Percentiles rank a stretch among this genome's conserved stretches.
Conservation (phyloP, 2,797 vertebrate genomes). For the Psittacula derbiana region DNA sequence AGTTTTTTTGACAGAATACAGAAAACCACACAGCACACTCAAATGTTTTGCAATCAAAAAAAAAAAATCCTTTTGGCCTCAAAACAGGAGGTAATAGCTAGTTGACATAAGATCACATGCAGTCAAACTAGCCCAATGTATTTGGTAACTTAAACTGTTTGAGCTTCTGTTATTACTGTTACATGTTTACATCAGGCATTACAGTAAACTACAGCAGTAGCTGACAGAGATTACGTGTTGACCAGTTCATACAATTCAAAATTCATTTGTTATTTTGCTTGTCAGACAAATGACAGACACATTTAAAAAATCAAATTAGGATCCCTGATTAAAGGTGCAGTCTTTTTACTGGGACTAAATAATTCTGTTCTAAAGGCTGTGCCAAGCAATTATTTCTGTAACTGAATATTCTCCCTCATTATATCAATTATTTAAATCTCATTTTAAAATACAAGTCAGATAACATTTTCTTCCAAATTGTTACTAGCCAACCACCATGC, state of each 20-base stretch:
- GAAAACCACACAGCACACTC: neutral
- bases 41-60: neutral
- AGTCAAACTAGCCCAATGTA: neutral
- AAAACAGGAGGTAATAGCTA: neutral
- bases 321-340: slow-evolving; percentile 74
- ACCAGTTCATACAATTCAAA: slow-evolving; percentile 65
- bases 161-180: neutral
- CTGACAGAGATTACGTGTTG: slow-evolving; percentile 58
- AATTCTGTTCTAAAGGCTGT: slow-evolving; percentile 73
- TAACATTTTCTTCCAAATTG: slow-evolving; percentile 69
- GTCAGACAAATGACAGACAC: slow-evolving; percentile 70
- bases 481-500: slow-evolving; percentile 40
- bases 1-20: neutral
- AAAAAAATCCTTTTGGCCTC: neutral
- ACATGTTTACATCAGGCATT: neutral
- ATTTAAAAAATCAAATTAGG: slow-evolving; percentile 74
- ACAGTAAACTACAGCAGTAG: slow-evolving; percentile 34
- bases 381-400: slow-evolving; percentile 77
- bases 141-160: neutral
- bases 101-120: neutral
- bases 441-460: slow-evolving; percentile 75
- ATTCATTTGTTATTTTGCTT: slow-evolving; percentile 65
- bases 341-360: slow-evolving; percentile 73
- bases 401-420: slow-evolving; percentile 77
- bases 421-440: slow-evolving; percentile 79